Base-by-base conservation (phyloP, 2,797 vertebrate species). In the Sphenodon punctatus region DNA sequence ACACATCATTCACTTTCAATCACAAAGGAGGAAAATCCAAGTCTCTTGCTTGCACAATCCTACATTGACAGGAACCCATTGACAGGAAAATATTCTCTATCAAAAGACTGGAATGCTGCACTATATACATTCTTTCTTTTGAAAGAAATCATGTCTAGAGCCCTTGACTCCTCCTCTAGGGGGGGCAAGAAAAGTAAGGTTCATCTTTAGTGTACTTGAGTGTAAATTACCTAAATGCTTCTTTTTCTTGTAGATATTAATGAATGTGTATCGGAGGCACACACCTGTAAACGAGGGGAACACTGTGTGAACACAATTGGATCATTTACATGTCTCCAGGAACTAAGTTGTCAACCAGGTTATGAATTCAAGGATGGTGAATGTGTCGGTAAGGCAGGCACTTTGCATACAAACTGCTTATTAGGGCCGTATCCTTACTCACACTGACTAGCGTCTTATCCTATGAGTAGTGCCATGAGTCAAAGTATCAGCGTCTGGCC, bases 261-360 rank as follows among this genome's bases (percentile, higher is more conserved):
- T 4, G 98, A 99, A 93, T 99, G 98, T 19, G 85, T 96, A 75
- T 96, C 95, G 10, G 95, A 95, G 77, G 81, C 90, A 5, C 98
- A 98, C 94, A 97, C 95, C 5, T 99, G 98, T 92, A 94, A 93
- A 79, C 89, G 92, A 56, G 82, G 93, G 0, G 96, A 98, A 92
- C 96, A 91, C 89, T 99, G 98, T 4, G 76, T 98, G 70, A 99
- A 99, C 95, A 98, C 96, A 0, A 11, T 96, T 74, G 98, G 98
- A 16, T 98, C 97, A 5, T 98, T 98, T 91, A 92, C 84, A 23
- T 99, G 98, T 74, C 91, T 97, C 88, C 96, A 92, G 90, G 94
- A 95, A n/a, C 87, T 97, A 82, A 95, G 88, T 45, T 99, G 98
- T 92, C 95, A 97, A 45, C 90, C 94, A 0, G 98, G 98, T 70